Percentiles rank a stretch among this genome's conserved stretches.
Evolutionary conservation across 2,113 vertebrate genomes (phyloP).

Genomic region (Miniopterus natalensis): DNA sequence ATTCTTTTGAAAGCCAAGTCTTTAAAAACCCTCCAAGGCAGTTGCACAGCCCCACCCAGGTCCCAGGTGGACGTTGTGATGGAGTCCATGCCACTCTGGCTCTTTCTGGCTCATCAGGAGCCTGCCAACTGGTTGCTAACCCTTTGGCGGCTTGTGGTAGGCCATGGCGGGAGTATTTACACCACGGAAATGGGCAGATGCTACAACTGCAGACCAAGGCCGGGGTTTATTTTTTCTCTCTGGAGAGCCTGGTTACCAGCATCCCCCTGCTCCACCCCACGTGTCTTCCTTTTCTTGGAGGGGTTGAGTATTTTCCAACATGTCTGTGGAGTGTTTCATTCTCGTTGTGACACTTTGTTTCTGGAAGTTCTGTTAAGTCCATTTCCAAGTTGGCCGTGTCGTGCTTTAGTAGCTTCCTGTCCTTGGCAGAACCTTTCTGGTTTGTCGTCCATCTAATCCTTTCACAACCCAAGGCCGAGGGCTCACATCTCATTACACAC

Average conservation of each 20-base stretch:
- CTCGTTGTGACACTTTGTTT: background rate
- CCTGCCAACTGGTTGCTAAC: background rate
- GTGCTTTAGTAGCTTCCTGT: conserved; percentile 44
- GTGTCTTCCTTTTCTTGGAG: background rate
- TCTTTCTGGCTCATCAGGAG: background rate
- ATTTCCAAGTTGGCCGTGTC: background rate
- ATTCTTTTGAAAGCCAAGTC: background rate
- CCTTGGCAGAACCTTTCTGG: background rate
- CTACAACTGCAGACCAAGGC: rapidly evolving
- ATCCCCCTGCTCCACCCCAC: rapidly evolving
- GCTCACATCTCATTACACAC: background rate
- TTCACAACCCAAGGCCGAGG: background rate
- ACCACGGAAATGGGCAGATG: rapidly evolving
- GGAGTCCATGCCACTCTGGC: background rate
- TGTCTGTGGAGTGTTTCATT: background rate
- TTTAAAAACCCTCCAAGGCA: background rate
- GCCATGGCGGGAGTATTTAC: rapidly evolving
- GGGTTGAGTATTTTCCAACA: background rate
- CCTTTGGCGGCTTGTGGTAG: background rate
- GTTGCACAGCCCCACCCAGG: rapidly evolving
- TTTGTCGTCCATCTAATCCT: background rate
- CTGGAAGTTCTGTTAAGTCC: conserved; percentile 43
- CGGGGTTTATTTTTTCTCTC: rapidly evolving
- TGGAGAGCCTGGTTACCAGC: background rate
- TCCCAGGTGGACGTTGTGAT: no score